These are phyloP conservation scores for Azorinus chamasolen DNA, from an alignment of 2,888 invertebrate genomes.

Conservation along the genomic window DNA sequence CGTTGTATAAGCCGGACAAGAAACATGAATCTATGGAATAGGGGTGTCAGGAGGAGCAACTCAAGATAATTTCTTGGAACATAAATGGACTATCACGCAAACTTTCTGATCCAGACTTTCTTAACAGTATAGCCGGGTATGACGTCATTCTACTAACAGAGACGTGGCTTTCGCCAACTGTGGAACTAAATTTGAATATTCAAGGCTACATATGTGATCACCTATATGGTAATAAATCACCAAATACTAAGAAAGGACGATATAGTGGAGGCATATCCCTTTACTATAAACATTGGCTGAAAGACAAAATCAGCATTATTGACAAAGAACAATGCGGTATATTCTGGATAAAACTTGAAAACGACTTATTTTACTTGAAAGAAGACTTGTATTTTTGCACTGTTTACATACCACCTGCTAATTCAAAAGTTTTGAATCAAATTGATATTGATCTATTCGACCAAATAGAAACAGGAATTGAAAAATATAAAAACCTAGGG, in stretches of 20 bases:
- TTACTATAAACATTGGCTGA: slow-evolving; percentile 2
- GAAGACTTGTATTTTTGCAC: slow-evolving; percentile 5
- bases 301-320: not conserved
- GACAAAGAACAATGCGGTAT: slow-evolving; percentile 5
- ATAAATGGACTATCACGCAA: slow-evolving; percentile 8
- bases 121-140: not conserved
- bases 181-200: slow-evolving; percentile 1
- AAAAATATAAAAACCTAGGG: not conserved
- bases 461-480: slow-evolving; percentile 1
- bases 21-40: not conserved
- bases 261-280: slow-evolving; percentile 10
- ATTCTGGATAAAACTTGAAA: slow-evolving; percentile 1
- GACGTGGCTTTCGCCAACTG: not conserved
- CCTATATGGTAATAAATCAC: slow-evolving; percentile 1
- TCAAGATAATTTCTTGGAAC: slow-evolving; percentile 16
- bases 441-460: slow-evolving; percentile 11
- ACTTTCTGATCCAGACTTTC: not conserved
- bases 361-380: not conserved
- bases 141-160: slow-evolving; percentile 6
- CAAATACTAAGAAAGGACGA: not conserved
- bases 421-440: not conserved
- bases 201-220: not conserved
- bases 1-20: too few relatives aligned
- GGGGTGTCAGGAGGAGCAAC: slow-evolving; percentile 8
- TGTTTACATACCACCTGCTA: not conserved